phyloP scores from a whole-genome alignment of 2,888 invertebrate genomes.

The Agrochola lota region DNA sequence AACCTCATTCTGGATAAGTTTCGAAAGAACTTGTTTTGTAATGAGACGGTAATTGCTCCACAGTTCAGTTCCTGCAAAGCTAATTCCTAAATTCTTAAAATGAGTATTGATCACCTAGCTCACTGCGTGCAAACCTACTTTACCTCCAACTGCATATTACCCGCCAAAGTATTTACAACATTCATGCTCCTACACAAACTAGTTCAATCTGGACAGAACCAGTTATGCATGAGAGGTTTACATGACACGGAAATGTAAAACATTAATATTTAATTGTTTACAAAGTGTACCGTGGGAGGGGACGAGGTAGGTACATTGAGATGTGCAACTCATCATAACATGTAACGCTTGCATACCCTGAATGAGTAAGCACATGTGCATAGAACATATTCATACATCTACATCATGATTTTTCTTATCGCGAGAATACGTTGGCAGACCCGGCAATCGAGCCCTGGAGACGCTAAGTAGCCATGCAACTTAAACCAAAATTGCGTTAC shows the following conservation, averaged over 20 bases:
- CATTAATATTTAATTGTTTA: constrained; percentile 36
- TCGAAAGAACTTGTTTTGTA: not conserved
- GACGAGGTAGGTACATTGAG: not conserved
- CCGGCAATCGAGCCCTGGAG: too few species aligned
- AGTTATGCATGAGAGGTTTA: constrained; percentile 27
- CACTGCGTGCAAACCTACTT: constrained; percentile 13
- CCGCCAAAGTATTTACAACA: constrained; percentile 20
- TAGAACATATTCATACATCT: too few species aligned
- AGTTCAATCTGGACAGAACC: constrained; percentile 25
- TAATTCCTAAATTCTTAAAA: not conserved
- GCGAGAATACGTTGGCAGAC: too few species aligned
- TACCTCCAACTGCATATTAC: constrained; percentile 1
- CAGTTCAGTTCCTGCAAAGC: not conserved
- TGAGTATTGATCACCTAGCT: not conserved
- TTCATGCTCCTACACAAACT: constrained; percentile 5
- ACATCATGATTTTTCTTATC: too few species aligned
- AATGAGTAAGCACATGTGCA: too few species aligned
- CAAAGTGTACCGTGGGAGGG: constrained; percentile 43
- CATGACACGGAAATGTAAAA: constrained; percentile 39
- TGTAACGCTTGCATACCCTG: not conserved
- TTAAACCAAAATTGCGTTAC: not conserved
- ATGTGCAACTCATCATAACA: not conserved
- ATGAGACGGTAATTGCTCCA: not conserved
- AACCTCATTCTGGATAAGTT: not conserved
- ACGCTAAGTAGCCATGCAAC: too few species aligned